Evolutionary conservation across 2,797 vertebrate genomes (phyloP).

Genomic region (Malacoraja senta): DNA sequence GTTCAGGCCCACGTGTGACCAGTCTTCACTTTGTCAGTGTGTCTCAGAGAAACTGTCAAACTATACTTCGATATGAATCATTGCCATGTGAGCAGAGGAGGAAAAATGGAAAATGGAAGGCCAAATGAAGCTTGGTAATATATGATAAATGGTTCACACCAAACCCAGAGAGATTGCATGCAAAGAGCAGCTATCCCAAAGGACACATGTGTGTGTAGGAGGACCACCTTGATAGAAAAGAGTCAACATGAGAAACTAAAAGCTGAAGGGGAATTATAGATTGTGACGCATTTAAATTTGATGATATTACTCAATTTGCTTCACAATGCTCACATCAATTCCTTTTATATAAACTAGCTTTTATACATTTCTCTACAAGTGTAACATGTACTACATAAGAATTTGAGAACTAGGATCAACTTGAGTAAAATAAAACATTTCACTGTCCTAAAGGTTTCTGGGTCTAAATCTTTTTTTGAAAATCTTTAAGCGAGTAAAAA

Average conservation of each 20-base stretch:
- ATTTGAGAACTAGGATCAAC: neutral
- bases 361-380: neutral
- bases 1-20: neutral
- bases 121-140: neutral
- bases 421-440: neutral
- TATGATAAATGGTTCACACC: neutral
- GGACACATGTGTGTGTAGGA: slow-evolving; percentile 17
- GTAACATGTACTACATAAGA: neutral
- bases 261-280: neutral
- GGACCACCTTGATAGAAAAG: neutral
- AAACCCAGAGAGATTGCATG: neutral
- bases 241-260: neutral
- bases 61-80: neutral
- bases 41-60: neutral
- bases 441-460: neutral
- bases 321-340: neutral
- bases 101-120: neutral
- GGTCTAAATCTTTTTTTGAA: neutral
- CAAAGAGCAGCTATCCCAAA: neutral
- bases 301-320: neutral
- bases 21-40: neutral
- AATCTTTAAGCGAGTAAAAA: neutral
- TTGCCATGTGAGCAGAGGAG: neutral
- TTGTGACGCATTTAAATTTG: neutral
- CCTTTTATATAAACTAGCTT: neutral